Evolutionary conservation across 2,888 invertebrate species (phyloP), one percentile per base, ranked within the genome.

Genomic region (Polymixis lichenea): DNA sequence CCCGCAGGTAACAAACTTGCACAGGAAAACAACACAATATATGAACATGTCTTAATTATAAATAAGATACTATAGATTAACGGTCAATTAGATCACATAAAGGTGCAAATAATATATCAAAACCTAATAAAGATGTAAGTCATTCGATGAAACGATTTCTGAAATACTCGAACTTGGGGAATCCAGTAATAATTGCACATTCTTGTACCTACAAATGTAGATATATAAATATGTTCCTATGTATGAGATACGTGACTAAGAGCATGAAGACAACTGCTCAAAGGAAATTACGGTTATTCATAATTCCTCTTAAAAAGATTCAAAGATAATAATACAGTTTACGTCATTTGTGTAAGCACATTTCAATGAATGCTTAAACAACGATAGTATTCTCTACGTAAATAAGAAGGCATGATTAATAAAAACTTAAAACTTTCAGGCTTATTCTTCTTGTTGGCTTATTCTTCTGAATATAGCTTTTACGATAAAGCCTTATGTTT

Each of bases 171-270:
- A 75, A 55, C 53, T 74, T 43, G 65, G 65, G 58, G 71, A 72
- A 71, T 74, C 58, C 46, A 66, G 49, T 77, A 66, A 58, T 15
- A 55, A 66, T 4, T 56, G 56, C 38, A 25, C 25, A 22, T 73
- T 65, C 64, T 75, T 64, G n/a, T 19, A 61, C 17, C 51, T 56
- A 25, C 55, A 53, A 7, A 62, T 46, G n/a, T 58, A 62, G 0
- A n/a, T 19, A 60, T 70, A 51, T 66, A 53, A 15, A 0, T n/a
- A 49, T 2, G 22, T 22, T 53, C 25, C 4, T 60, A 61, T 19
- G 17, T 58, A 70, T 56, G n/a, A 55, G 32, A 77, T 89, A 90
- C 91, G 90, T 91, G 91, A 91, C 89, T 75, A 73, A 56, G 56
- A 75, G 76, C 91, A 91, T 83, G 90, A 71, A 86, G 65, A 79